Evolutionary conservation across 2,113 vertebrate genomes (phyloP).

Genomic region (Heliornis fulica): DNA sequence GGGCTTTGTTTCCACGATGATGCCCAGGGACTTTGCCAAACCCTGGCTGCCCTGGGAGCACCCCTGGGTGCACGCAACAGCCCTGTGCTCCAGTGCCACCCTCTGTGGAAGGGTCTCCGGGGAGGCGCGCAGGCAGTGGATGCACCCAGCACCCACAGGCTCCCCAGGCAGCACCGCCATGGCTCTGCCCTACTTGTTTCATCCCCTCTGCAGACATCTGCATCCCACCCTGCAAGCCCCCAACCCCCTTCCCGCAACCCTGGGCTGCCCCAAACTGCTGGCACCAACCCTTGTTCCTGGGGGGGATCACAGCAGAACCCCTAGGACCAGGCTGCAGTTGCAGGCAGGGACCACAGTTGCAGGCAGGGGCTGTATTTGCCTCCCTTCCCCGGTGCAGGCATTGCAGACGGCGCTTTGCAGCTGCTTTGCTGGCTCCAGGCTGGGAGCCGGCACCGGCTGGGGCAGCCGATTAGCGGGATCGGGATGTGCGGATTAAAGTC

Average conservation of each 20-base stretch:
- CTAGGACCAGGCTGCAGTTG: background rate
- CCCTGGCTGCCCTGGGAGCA: background rate
- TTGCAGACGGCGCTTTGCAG: background rate
- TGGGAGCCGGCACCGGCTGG: background rate
- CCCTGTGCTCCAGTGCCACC: background rate
- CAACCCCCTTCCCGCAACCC: accelerated
- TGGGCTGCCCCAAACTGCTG: background rate
- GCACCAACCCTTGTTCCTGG: background rate
- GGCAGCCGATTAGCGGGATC: conserved; percentile 48
- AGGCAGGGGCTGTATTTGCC: background rate
- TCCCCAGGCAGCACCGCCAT: background rate
- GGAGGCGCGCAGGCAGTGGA: background rate
- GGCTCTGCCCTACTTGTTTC: conserved; percentile 10
- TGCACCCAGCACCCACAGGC: background rate
- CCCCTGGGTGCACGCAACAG: background rate
- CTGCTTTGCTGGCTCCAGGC: background rate
- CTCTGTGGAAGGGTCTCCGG: too few relatives aligned
- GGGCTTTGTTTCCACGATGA: background rate
- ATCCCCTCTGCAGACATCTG: background rate
- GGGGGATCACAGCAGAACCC: background rate
- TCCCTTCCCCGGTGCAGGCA: background rate
- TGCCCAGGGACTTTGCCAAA: background rate
- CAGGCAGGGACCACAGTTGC: background rate
- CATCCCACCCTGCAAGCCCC: background rate
- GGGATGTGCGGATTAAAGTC: conserved; percentile 59